Conservation (phyloP, 1,140 invertebrate species). For the Antheraea pernyi region DNA sequence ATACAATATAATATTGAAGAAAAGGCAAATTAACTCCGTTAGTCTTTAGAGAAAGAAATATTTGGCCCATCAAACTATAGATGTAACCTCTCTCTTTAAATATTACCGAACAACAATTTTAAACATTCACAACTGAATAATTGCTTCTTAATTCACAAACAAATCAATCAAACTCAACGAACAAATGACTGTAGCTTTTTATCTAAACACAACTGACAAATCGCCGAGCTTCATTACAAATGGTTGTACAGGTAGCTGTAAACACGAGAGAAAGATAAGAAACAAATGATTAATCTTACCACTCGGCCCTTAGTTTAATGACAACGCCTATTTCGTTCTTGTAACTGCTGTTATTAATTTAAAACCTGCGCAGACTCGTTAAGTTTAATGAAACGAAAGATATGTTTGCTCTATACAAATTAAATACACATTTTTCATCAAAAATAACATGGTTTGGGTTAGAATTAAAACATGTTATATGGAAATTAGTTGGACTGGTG, state of each 20-base stretch:
- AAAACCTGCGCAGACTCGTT: not conserved
- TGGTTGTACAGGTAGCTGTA: conserved; percentile 3
- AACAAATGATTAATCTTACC: not conserved
- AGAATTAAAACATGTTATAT: not conserved
- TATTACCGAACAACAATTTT: not conserved
- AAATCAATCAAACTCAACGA: conserved; percentile 3
- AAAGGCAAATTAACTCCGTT: no score
- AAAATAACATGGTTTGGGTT: not conserved
- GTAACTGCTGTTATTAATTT: conserved; percentile 3
- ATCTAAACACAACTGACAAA: conserved; percentile 1
- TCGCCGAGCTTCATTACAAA: not conserved
- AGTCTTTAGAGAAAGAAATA: no score
- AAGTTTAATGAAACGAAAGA: conserved; percentile 3
- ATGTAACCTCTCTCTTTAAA: no score
- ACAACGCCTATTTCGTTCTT: not conserved
- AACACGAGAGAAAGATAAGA: conserved; percentile 2
- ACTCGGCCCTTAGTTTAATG: conserved; percentile 2
- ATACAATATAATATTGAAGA: no score
- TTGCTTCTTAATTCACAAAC: not conserved
- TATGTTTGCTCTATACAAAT: conserved; percentile 1
- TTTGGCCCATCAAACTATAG: no score
- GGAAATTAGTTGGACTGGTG: not conserved
- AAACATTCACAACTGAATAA: not conserved
- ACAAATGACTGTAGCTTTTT: not conserved
- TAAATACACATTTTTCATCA: not conserved